Evolutionary conservation across 2,797 vertebrate species (phyloP).

Genomic region (Chaetodon trifasciatus): DNA sequence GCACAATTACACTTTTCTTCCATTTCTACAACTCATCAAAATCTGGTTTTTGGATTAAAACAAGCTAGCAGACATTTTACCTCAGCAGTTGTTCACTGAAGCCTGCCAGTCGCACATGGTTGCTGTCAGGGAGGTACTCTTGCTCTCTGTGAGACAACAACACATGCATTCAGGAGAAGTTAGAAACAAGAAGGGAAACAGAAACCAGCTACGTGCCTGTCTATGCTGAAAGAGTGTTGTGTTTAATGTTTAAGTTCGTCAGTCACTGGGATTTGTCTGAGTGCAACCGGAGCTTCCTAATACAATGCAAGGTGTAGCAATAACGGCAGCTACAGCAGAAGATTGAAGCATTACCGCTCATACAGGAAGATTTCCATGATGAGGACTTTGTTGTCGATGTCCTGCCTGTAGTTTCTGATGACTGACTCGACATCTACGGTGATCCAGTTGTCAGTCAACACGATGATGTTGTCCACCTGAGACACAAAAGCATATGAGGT

Average conservation of each 20-base stretch:
- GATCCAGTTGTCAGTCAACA: neutral
- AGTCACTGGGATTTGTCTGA: neutral
- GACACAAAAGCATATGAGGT: neutral
- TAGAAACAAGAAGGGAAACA: neutral
- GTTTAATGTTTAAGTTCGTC: neutral
- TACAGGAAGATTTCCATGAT: constrained; percentile 72
- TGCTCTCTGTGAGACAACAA: rapidly evolving
- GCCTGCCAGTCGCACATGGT: constrained; percentile 79
- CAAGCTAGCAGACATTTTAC: constrained; percentile 75
- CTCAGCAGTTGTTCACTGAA: constrained; percentile 90
- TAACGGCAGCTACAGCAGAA: neutral
- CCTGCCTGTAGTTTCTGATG: constrained; percentile 74
- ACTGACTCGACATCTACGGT: rapidly evolving
- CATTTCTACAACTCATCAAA: neutral
- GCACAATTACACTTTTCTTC: neutral
- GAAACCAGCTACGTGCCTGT: neutral
- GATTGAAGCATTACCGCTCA: constrained; percentile 7
- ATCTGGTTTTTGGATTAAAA: neutral
- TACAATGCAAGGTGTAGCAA: neutral
- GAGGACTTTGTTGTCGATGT: constrained; percentile 79
- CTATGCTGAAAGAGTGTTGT: neutral
- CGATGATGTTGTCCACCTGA: constrained; percentile 88
- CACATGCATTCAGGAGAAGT: neutral
- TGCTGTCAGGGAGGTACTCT: constrained; percentile 28
- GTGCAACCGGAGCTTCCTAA: neutral